phyloP scores from a whole-genome alignment of 2,888 invertebrate genomes.

The Polymixis flavicincta region DNA sequence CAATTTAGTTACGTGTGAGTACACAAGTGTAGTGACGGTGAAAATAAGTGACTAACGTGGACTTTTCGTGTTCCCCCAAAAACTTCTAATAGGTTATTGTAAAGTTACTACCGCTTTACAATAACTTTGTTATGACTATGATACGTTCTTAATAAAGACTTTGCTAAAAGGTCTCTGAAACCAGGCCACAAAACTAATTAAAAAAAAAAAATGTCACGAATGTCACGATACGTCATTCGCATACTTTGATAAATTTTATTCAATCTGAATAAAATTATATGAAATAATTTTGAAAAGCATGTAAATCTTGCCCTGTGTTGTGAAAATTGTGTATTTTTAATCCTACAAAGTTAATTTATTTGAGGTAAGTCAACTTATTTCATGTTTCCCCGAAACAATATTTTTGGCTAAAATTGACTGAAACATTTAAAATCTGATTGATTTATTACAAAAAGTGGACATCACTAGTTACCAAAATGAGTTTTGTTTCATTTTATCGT shows the following conservation, averaged over 20 bases:
- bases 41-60: too few species aligned
- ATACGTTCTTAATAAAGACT: too few species aligned
- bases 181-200: too few species aligned
- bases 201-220: background rate
- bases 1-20: too few species aligned
- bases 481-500: slow-evolving; percentile 13
- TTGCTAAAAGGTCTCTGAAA: too few species aligned
- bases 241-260: slow-evolving; percentile 1
- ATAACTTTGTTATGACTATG: too few species aligned
- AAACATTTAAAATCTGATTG: slow-evolving; percentile 8
- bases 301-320: slow-evolving; percentile 41
- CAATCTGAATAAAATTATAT: slow-evolving; percentile 22
- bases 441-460: slow-evolving; percentile 29
- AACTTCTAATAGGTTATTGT: too few species aligned
- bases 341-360: slow-evolving; percentile 14
- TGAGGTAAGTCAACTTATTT: slow-evolving; percentile 46
- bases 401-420: background rate
- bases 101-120: too few species aligned
- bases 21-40: too few species aligned
- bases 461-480: background rate
- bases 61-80: too few species aligned
- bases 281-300: slow-evolving; percentile 48
- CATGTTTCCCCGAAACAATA: background rate
- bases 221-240: slow-evolving; percentile 47
- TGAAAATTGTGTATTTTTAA: slow-evolving; percentile 43